A percentile compares a stretch with the other conserved stretches of the same genome.
phyloP scores from a whole-genome alignment of 2,797 vertebrate genomes.

The Catamblyrhynchus diadema region DNA sequence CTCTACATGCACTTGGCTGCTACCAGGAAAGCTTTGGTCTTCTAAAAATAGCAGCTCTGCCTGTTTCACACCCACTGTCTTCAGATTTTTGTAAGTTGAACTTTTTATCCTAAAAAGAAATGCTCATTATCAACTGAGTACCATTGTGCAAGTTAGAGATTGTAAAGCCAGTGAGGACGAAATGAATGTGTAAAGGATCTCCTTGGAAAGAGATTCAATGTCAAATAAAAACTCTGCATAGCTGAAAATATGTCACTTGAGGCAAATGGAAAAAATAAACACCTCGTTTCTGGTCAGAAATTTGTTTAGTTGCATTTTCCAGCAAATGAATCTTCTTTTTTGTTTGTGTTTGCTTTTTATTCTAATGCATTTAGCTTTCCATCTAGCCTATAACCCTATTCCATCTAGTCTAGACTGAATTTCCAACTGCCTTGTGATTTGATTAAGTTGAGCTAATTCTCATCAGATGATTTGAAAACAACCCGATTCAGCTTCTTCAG shows the following conservation, averaged over 20 bases:
- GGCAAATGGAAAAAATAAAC: not conserved
- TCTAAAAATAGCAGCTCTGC: not conserved
- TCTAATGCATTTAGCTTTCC: not conserved
- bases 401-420: not conserved
- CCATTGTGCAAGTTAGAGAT: not conserved
- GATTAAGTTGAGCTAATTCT: conserved; percentile 36
- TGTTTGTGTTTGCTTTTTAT: not conserved
- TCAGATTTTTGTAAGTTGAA: not conserved
- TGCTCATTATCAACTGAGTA: not conserved
- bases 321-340: not conserved
- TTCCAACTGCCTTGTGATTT: conserved; percentile 25
- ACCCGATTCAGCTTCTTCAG: conserved; percentile 4
- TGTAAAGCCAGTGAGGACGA: not conserved
- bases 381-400: not conserved
- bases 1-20: not conserved
- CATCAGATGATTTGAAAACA: conserved; percentile 41
- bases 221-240: not conserved
- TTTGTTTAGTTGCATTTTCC: not conserved
- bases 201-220: not conserved
- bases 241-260: not conserved
- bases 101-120: not conserved
- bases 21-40: not conserved
- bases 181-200: not conserved
- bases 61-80: not conserved
- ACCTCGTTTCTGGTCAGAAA: not conserved